A percentile compares a stretch with the other conserved stretches of the same genome.
Evolutionary conservation across 2,797 vertebrate species (phyloP).

Genomic region (Cyprinodon diabolis): DNA sequence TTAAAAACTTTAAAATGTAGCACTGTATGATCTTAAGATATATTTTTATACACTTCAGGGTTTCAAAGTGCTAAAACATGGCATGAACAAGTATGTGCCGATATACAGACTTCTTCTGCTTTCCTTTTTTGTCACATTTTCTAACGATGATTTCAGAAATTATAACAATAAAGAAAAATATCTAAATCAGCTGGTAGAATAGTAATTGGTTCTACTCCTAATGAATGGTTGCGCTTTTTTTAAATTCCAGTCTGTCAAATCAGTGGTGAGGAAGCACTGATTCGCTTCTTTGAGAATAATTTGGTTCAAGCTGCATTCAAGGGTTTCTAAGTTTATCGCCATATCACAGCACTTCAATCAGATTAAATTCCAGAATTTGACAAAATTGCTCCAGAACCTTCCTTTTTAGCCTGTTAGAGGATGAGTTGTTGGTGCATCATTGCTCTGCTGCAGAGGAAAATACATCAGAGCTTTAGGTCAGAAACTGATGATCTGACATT

Average conservation of each 20-base stretch:
- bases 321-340: not conserved
- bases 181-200: not conserved
- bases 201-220: not conserved
- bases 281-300: not conserved
- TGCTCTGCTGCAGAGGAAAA: not conserved
- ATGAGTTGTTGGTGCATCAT: not conserved
- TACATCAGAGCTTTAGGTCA: not conserved
- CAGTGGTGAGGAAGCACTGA: not conserved
- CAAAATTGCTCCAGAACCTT: not conserved
- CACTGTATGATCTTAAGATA: slow-evolving; percentile 2
- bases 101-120: not conserved
- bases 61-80: not conserved
- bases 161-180: not conserved
- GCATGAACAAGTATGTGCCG: not conserved
- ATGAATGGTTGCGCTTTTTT: not conserved
- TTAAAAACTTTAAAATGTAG: slow-evolving; percentile 2
- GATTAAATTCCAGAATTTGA: not conserved
- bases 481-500: not conserved
- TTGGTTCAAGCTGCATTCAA: not conserved
- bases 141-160: not conserved
- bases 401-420: not conserved
- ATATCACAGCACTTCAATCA: not conserved
- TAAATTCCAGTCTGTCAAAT: not conserved
- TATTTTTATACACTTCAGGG: slow-evolving; percentile 41
- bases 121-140: too few relatives aligned